Base-by-base conservation (phyloP, 2,888 invertebrate genomes). In the Laspeyria flexula region DNA sequence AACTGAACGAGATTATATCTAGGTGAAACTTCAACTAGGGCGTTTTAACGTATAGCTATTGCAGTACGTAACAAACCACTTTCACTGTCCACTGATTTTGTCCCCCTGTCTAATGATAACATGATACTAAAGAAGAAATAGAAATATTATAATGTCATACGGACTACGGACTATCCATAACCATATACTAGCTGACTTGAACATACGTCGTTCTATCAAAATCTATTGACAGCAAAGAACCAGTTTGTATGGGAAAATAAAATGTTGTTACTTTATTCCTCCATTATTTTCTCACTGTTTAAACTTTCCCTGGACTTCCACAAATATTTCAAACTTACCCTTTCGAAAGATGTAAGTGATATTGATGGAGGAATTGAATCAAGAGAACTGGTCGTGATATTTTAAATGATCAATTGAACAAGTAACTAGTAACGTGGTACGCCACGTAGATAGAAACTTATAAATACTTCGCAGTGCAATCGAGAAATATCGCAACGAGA, bases 1-100 rank as follows among this genome's bases (percentile, higher is more conserved):
- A 77, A 78, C 75, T 71, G 61, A 77, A 79, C 78, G 68, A 78
- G 84, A 86, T 85, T 75, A 71, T 67, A 81, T 83, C 83, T 72
- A 64, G 71, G 86, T 82, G 86, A 88, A 88, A 89, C 83, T 82
- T 76, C 71, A 75, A 75, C 67, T 75, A 80, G 79, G 79, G 77
- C 80, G 75, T 73, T 77, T 71, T 55, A 73, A 61, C 52, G 44
- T 51, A 52, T 62, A 66, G 12, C 50, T 67, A 77, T 60, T 69
- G 73, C 60, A 68, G 67, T 73, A 73, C 65, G 75, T 76, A 80
- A 75, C 61, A 65, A 73, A 79, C 83, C 68, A 83, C 86, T 88
- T 88, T 89, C 86, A 82, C 86, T 76, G 60, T 58, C 68, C 54
- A 73, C 70, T 68, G 70, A 77, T 78, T 74, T 75, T 73, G 67